Evolutionary conservation across 2,113 vertebrate species (phyloP), one percentile per base, ranked within the genome.

Genomic region (Syngnathus typhle): DNA sequence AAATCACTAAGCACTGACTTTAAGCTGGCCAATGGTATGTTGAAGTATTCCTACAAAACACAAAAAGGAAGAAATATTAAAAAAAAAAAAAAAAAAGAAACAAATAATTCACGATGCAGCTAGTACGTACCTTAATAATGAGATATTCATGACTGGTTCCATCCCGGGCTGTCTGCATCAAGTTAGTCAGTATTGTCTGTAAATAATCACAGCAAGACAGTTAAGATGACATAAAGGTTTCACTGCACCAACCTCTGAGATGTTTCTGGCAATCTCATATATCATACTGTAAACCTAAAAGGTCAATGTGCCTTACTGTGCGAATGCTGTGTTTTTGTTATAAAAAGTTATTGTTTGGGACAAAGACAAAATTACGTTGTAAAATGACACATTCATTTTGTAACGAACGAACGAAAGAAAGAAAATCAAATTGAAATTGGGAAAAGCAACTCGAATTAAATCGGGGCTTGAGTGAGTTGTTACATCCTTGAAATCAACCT

Each of bases 11-110:
- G 83, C 63, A 92, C 89, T 1, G 75, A 68, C 52, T 59, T 68
- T 68, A 92, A 67, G 39, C 63, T 74, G 9, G 59, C 62, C 67
- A 79, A 60, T 0, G 88, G 90, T 56, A 93, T 82, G 19, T 4
- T 77, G 43, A 92, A 90, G 71, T 91, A 93, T 71, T 91, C 90
- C 92, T 93, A 74, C 8, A 70, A 23, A 23, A 66, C 32, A 68
- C 4, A 37, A 49, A 41, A 21, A 65, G 19, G 49, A 21, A 52
- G 19, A 43, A 18, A 16, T 39, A 11, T 44, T 6, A 7, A 63
- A 46, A 54, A 43, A 65, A n/a, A 2, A 32, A 1, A 27, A 12
- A 15, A 60, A 51, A 2, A 11, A 51, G 18, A 38, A 19, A 32
- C 18, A 18, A 19, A 61, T 16, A 1, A 41, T 69, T 52, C 10